A percentile compares a stretch with the other conserved stretches of the same genome.
phyloP scores from a whole-genome alignment of 1,140 invertebrate species.

The Acyrthosiphon pisum region DNA sequence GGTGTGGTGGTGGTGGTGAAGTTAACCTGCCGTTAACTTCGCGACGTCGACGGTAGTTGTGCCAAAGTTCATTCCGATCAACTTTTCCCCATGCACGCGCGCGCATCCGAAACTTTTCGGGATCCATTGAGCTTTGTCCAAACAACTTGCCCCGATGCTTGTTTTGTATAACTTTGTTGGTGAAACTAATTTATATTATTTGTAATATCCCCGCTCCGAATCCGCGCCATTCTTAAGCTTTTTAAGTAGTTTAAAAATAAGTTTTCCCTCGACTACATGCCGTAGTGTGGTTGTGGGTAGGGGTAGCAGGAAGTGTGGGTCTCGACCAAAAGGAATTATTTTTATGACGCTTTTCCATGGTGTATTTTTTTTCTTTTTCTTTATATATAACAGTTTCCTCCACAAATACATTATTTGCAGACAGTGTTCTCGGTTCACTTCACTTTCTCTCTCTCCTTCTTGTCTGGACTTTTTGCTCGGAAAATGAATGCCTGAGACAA shows the following conservation, averaged over 20 bases:
- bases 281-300: not conserved
- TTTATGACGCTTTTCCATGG: slow-evolving; percentile 50
- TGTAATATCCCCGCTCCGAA: slow-evolving; percentile 52
- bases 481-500: not conserved
- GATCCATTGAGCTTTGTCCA: slow-evolving; percentile 56
- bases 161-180: slow-evolving; percentile 57
- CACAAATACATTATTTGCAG: slow-evolving; percentile 41
- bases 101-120: slow-evolving; percentile 53
- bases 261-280: slow-evolving; percentile 28
- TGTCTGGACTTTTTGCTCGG: not conserved
- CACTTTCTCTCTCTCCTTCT: not conserved
- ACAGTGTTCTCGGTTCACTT: not conserved
- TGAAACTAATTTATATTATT: slow-evolving; percentile 57
- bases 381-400: slow-evolving; percentile 40
- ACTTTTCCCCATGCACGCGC: slow-evolving; percentile 47
- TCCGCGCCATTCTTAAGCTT: slow-evolving; percentile 52
- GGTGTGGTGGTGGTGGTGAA: not conserved
- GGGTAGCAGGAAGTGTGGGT: not conserved
- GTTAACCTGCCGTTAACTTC: slow-evolving; percentile 55
- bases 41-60: slow-evolving; percentile 46
- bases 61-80: slow-evolving; percentile 57
- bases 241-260: slow-evolving; percentile 57
- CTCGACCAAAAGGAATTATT: slow-evolving; percentile 41
- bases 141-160: slow-evolving; percentile 54
- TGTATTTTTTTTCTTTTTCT: not conserved